Evolutionary conservation across 2,888 invertebrate species (phyloP), one percentile per base, ranked within the genome.

Genomic region (Dichetophora obliterata): DNA sequence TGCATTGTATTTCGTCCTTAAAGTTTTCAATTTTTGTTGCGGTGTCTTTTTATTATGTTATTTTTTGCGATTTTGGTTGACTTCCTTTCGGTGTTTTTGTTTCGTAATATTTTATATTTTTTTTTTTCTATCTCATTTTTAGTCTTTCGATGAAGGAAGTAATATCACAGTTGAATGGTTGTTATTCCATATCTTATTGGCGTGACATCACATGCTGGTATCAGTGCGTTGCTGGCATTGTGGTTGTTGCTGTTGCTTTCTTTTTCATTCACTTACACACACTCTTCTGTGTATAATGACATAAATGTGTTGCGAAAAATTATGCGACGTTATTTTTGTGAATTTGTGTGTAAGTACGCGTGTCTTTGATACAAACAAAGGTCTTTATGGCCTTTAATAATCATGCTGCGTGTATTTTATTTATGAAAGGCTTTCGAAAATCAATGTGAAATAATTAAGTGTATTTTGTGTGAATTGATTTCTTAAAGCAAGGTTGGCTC

Each of bases 161-260:
- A 85, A 85, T 85, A 85, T 83, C 85, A 84, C 85, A 84, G 84
- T 78, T 85, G 84, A 83, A 83, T 84, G 85, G 50, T 50, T 73
- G 34, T 63, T 31, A 63, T 50, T 61, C 63, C 59, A 57, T 24
- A 71, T 59, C 71, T 54, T 37, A 50, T 34, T 54, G 34, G 34
- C 19, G 70, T 34, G 22, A 43, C 37, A 66, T 66, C 43, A 27
- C 27, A 61, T 31, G 34, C 37, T 19, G 14, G 34, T 22, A 37
- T 65, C 65, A 31, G 37, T 65, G 34, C 22, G 34, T 8, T 37
- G 16, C 37, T 37, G 11, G 19, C 43, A 8, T n/a, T 34, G 34
- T 65, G 1, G n/a, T n/a, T n/a, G n/a, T n/a, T n/a, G n/a, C n/a
- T n/a, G n/a, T n/a, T n/a, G n/a, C n/a, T 3, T n/a, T 31, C 3